Evolutionary conservation across 2,888 invertebrate species (phyloP), one percentile per base, ranked within the genome.

Genomic region (Zeuzera pyrina): DNA sequence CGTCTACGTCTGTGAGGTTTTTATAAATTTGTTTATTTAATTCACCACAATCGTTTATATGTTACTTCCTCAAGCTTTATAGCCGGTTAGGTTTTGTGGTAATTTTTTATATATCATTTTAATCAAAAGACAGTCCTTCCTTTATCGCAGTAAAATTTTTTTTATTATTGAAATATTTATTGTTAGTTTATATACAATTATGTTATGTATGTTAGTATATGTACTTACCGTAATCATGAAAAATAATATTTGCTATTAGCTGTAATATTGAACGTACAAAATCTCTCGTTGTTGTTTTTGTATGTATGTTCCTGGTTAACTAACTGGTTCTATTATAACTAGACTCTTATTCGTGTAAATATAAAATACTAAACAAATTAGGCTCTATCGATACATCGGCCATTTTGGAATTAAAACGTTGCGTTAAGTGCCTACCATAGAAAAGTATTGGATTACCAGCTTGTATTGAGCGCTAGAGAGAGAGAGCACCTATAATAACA

Each of bases 361-460:
- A 57, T 61, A 62, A 63, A 66, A 63, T 49, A 56, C 54, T 57
- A 60, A 67, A 66, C 58, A 68, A 59, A 68, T 66, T 57, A 66
- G 53, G 52, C 55, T 38, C 47, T 45, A 55, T 52, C 47, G 51
- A 56, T 54, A 61, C 70, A 57, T 73, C 42, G 34, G 64, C 48
- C 77, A 56, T 78, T 81, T 68, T 49, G 59, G 49, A 63, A 52
- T 64, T 64, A 59, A 59, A 57, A 47, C 38, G 36, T 39, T 38
- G 49, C 55, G 70, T 72, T 81, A 83, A 81, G 83, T 83, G 81
- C 79, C 79, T 79, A 58, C 78, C 69, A 79, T 81, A 79, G 77
- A 83, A 81, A 78, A 74, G 83, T 79, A 83, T 83, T 81, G 81
- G 79, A 79, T 83, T 83, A 83, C 83, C 65, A 69, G 69, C 57